phyloP scores from a whole-genome alignment of 2,797 vertebrate species.

The Crocodylus rhombifer region DNA sequence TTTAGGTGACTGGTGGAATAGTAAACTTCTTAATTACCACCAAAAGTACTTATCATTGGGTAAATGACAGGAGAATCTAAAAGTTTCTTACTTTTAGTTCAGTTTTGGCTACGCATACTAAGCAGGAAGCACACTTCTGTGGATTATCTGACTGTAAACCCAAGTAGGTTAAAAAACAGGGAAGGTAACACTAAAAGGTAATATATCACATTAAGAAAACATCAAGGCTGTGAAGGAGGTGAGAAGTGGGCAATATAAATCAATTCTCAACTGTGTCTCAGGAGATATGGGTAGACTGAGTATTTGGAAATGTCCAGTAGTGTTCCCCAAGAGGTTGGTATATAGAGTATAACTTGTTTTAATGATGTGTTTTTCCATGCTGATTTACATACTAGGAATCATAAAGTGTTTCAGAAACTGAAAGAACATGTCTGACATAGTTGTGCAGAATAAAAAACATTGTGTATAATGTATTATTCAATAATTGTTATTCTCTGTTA shows the following conservation, averaged over 20 bases:
- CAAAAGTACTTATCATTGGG: background rate
- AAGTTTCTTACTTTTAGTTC: background rate
- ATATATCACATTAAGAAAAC: background rate
- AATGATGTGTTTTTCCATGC: background rate
- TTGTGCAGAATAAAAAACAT: background rate
- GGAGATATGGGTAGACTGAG: background rate
- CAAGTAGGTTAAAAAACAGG: background rate
- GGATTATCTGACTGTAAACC: slow-evolving; percentile 6
- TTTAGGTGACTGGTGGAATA: background rate
- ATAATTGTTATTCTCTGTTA: background rate
- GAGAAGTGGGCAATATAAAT: background rate
- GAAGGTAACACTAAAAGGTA: background rate
- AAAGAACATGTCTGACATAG: background rate
- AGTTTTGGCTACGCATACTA: background rate
- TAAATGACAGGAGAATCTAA: background rate
- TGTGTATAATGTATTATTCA: background rate
- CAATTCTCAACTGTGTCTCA: background rate
- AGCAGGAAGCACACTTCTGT: background rate
- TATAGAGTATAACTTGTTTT: background rate
- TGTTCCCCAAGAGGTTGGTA: background rate
- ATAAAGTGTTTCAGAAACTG: background rate
- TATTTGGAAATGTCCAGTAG: background rate
- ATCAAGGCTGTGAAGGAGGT: background rate
- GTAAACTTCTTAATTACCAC: background rate
- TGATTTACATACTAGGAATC: background rate